phyloP scores from a whole-genome alignment of 2,797 vertebrate genomes.

The Crenichthys baileyi region DNA sequence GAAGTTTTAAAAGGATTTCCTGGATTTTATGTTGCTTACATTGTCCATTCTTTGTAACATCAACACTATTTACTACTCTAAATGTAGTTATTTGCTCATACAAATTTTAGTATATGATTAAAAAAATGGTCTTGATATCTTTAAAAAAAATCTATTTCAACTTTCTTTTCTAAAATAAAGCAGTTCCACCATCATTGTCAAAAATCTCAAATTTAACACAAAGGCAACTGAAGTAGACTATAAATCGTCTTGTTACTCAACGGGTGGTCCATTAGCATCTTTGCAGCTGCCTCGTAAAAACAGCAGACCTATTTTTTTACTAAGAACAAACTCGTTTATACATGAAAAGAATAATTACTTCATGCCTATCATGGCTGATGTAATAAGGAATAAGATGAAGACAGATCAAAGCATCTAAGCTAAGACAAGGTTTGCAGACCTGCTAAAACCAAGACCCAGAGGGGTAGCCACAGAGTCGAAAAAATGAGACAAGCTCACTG shows the following conservation, averaged over 20 bases:
- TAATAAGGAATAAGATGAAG: not conserved
- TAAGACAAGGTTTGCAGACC: constrained; percentile 17
- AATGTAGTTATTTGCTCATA: constrained; percentile 27
- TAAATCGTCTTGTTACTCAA: constrained; percentile 12
- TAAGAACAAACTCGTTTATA: not conserved
- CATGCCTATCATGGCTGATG: not conserved
- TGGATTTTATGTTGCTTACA: constrained; percentile 45
- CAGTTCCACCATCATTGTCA: not conserved
- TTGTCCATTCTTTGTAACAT: constrained; percentile 38
- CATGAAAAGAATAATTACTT: not conserved
- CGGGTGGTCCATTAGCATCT: constrained; percentile 16
- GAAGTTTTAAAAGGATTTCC: constrained; percentile 50
- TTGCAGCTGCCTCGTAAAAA: constrained; percentile 14
- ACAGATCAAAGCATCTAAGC: constrained; percentile 40
- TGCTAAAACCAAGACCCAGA: constrained; percentile 24
- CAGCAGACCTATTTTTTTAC: not conserved
- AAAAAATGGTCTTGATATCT: not conserved
- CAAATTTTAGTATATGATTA: not conserved
- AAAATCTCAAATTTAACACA: not conserved
- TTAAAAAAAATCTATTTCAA: not conserved
- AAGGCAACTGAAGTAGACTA: constrained; percentile 7
- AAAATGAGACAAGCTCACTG: constrained; percentile 43
- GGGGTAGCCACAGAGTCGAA: constrained; percentile 10
- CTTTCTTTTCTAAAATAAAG: not conserved
- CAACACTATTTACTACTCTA: constrained; percentile 38